phyloP scores from a whole-genome alignment of 2,113 vertebrate genomes.

The Cebus imitator region DNA sequence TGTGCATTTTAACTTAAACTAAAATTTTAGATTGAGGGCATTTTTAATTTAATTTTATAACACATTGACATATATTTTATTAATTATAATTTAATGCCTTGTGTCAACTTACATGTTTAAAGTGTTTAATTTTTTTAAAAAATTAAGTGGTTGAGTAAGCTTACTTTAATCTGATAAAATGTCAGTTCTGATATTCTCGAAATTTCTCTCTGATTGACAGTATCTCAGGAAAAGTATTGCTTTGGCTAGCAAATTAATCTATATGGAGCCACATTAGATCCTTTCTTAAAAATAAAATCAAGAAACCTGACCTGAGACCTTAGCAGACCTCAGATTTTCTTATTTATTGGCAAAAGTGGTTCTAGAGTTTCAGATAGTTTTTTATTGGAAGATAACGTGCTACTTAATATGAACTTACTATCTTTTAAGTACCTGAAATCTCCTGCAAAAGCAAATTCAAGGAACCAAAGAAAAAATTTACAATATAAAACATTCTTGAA shows the following conservation, averaged over 20 bases:
- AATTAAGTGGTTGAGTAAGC: background rate
- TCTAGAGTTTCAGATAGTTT: background rate
- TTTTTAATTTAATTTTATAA: conserved; percentile 10
- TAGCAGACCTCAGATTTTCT: background rate
- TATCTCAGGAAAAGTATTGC: background rate
- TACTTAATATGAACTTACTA: background rate
- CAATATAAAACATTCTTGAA: background rate
- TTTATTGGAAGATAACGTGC: background rate
- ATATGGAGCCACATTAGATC: background rate
- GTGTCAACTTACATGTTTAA: background rate
- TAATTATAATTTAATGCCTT: conserved; percentile 14
- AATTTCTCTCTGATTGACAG: background rate
- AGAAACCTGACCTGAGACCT: background rate
- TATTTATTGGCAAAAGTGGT: background rate
- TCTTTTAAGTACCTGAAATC: background rate
- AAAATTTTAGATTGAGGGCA: background rate
- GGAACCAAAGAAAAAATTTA: background rate
- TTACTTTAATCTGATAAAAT: conserved; percentile 17
- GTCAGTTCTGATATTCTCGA: background rate
- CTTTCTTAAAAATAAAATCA: conserved; percentile 20
- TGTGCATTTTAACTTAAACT: background rate
- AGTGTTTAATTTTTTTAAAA: background rate
- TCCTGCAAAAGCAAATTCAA: background rate
- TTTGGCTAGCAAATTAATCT: background rate
- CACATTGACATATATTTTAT: background rate